phyloP scores from a whole-genome alignment of 2,888 invertebrate genomes.

The Eulithis testata region DNA sequence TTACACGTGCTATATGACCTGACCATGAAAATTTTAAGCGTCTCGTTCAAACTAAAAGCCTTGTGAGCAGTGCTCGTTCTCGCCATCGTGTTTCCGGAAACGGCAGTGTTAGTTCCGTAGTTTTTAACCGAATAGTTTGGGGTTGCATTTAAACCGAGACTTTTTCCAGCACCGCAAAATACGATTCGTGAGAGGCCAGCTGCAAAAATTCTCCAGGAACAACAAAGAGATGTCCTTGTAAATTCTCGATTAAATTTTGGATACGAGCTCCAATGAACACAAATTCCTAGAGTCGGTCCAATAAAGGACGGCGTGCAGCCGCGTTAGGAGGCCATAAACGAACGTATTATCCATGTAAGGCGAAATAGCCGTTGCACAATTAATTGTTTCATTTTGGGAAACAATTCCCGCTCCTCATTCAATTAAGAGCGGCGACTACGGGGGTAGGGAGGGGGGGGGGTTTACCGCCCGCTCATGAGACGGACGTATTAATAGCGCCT shows the following conservation, averaged over 20 bases:
- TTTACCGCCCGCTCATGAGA: constrained; percentile 78
- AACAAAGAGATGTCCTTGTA: constrained; percentile 79
- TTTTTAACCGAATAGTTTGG: constrained; percentile 54
- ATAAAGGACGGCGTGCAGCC: constrained; percentile 83
- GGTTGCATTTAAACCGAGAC: constrained; percentile 59
- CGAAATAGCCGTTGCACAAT: constrained; percentile 85
- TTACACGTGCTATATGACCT: constrained; percentile 79
- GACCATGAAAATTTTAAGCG: constrained; percentile 82
- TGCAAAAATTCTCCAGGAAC: constrained; percentile 72
- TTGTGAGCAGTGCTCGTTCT: constrained; percentile 48
- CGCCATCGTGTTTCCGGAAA: constrained; percentile 48
- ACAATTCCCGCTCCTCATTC: constrained; percentile 85
- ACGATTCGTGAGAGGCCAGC: constrained; percentile 66
- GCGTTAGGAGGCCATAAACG: constrained; percentile 84
- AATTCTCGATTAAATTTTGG: constrained; percentile 83
- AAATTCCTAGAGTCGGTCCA: constrained; percentile 83
- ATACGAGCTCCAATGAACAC: constrained; percentile 83
- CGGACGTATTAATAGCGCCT: constrained; percentile 85
- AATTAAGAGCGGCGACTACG: constrained; percentile 84
- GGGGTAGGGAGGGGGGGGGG: constrained; percentile 53
- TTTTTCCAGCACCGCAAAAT: constrained; percentile 66
- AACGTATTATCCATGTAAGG: constrained; percentile 85
- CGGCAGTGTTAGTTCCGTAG: constrained; percentile 47
- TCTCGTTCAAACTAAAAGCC: constrained; percentile 69
- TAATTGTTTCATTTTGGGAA: constrained; percentile 85